Percentiles rank a stretch among this genome's conserved stretches.
Conservation (phyloP, 2,797 vertebrate species). For the Pseudotriccus pelzelni region DNA sequence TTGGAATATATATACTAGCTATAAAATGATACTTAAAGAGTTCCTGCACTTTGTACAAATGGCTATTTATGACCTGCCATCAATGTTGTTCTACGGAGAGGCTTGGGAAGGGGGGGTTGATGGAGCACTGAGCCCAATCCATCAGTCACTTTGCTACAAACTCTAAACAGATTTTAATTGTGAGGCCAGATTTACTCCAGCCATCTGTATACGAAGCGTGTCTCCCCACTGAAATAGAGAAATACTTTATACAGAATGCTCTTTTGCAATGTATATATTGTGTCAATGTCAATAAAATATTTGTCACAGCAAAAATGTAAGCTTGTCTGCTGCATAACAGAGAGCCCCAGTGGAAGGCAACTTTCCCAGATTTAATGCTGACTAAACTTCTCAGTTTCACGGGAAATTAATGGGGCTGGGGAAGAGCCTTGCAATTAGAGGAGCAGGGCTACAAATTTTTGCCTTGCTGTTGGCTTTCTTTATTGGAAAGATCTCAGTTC, state of each 20-base stretch:
- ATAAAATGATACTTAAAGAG: slow-evolving; percentile 68
- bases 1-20: slow-evolving; percentile 56
- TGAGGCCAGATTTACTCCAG: slow-evolving; percentile 77
- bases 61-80: slow-evolving; percentile 77
- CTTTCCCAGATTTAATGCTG: slow-evolving; percentile 71
- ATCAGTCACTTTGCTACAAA: slow-evolving; percentile 75
- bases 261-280: slow-evolving; percentile 70
- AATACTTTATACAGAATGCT: slow-evolving; percentile 61
- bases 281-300: slow-evolving; percentile 75
- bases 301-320: slow-evolving; percentile 72
- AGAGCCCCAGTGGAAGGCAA: slow-evolving; percentile 65
- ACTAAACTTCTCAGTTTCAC: slow-evolving; percentile 66
- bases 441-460: slow-evolving; percentile 47
- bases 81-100: slow-evolving; percentile 67
- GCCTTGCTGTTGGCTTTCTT: slow-evolving; percentile 39
- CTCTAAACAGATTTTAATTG: slow-evolving; percentile 83
- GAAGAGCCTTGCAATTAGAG: slow-evolving; percentile 57
- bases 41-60: slow-evolving; percentile 64
- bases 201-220: slow-evolving; percentile 56
- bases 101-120: slow-evolving; percentile 45
- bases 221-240: slow-evolving; percentile 46
- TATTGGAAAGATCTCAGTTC: slow-evolving; percentile 46
- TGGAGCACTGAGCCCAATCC: slow-evolving; percentile 67
- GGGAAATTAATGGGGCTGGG: slow-evolving; percentile 47
- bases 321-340: slow-evolving; percentile 56